Conservation (phyloP, 2,797 vertebrate species). For the Atherinosoma microstoma region DNA sequence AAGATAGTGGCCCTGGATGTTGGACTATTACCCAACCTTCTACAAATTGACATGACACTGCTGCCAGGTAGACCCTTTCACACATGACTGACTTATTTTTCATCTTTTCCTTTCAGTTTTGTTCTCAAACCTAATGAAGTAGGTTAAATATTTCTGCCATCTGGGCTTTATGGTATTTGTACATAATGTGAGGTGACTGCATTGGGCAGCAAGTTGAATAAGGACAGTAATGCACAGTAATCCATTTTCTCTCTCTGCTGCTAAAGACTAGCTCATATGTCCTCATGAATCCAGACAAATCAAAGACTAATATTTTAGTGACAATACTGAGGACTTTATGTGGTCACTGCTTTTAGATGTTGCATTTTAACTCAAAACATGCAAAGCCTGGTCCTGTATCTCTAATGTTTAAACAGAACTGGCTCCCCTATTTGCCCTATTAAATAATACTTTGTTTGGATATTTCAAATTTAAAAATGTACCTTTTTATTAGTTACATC, state of each 20-base stretch:
- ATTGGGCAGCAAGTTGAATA: slow-evolving; percentile 22
- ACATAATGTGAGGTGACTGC: slow-evolving; percentile 25
- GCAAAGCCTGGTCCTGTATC: not conserved
- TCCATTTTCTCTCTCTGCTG: slow-evolving; percentile 20
- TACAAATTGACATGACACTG: not conserved
- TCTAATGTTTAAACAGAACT: slow-evolving; percentile 2
- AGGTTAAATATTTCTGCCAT: slow-evolving; percentile 15
- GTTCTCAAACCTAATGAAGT: slow-evolving; percentile 10
- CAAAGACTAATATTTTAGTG: slow-evolving; percentile 26
- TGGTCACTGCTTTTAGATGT: slow-evolving; percentile 19
- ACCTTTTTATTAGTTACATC: slow-evolving; percentile 45
- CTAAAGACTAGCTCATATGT: slow-evolving; percentile 19
- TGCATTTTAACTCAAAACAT: slow-evolving; percentile 23
- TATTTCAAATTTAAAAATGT: slow-evolving; percentile 28
- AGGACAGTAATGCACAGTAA: slow-evolving; percentile 37
- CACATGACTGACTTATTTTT: too few relatives aligned
- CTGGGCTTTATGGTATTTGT: slow-evolving; percentile 24
- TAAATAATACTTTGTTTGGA: slow-evolving; percentile 23
- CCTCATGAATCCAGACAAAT: slow-evolving; percentile 32
- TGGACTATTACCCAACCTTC: too few relatives aligned
- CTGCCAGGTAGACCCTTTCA: not conserved
- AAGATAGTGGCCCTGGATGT: too few relatives aligned
- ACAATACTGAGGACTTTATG: slow-evolving; percentile 9
- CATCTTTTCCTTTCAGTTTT: not conserved
- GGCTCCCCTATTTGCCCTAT: slow-evolving; percentile 5